Percentiles rank a stretch among this genome's conserved stretches.
These are phyloP conservation scores for Electrophaes corylata DNA, from an alignment of 2,888 invertebrate species.

Conservation along the genomic window DNA sequence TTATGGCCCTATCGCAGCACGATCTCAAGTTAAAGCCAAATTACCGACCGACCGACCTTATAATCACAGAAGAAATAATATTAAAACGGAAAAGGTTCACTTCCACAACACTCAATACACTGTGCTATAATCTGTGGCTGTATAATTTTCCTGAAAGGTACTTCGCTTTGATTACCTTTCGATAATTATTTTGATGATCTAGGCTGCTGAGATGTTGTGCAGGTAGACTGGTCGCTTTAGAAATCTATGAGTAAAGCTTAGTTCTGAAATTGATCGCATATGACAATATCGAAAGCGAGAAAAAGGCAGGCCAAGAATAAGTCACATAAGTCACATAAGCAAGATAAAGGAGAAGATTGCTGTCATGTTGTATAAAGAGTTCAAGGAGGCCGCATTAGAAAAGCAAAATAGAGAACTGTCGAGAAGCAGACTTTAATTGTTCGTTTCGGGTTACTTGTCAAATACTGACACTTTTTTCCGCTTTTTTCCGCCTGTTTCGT, in stretches of 20 bases:
- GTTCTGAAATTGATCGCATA: too few relatives aligned
- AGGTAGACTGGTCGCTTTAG: not conserved
- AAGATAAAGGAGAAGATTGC: too few relatives aligned
- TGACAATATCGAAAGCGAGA: too few relatives aligned
- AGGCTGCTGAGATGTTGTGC: not conserved
- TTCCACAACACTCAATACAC: constrained; percentile 21
- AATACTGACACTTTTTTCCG: too few relatives aligned
- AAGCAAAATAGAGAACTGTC: too few relatives aligned
- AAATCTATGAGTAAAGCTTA: not conserved
- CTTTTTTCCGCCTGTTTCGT: too few relatives aligned
- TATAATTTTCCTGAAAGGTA: not conserved
- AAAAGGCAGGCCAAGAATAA: too few relatives aligned
- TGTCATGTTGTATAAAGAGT: too few relatives aligned
- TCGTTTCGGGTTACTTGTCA: too few relatives aligned
- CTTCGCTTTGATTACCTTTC: not conserved
- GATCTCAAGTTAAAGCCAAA: constrained; percentile 63
- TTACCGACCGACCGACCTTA: constrained; percentile 53
- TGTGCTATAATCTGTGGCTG: constrained; percentile 6
- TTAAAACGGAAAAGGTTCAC: constrained; percentile 31
- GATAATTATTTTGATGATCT: not conserved
- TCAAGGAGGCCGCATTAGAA: too few relatives aligned
- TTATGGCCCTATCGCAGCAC: constrained; percentile 54
- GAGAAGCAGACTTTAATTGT: too few relatives aligned
- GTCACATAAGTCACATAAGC: too few relatives aligned
- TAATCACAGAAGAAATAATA: constrained; percentile 24